A percentile compares a stretch with the other conserved stretches of the same genome.
These are phyloP conservation scores for Eurosta solidaginis DNA, from an alignment of 1,140 invertebrate species.

Conservation along the genomic window DNA sequence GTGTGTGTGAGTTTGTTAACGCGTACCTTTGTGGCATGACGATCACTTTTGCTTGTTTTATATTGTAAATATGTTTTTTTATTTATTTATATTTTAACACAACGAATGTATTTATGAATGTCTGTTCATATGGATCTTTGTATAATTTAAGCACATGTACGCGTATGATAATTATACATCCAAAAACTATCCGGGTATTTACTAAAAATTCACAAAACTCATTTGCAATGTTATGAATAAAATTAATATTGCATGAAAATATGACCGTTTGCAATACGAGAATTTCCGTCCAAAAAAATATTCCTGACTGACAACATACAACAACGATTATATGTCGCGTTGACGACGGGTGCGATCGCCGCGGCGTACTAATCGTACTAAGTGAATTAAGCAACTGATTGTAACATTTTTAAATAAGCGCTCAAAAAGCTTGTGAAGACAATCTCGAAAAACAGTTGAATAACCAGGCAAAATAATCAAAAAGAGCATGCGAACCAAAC, in stretches of 20 bases:
- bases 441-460: background rate
- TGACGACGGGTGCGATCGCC: background rate
- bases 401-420: background rate
- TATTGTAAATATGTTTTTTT: background rate
- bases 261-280: background rate
- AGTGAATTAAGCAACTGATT: background rate
- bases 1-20: background rate
- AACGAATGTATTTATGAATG: no score
- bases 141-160: no score
- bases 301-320: background rate
- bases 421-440: background rate
- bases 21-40: slow-evolving; percentile 14
- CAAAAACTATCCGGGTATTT: no score
- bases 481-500: background rate
- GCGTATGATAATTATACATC: no score
- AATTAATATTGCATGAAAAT: background rate
- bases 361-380: background rate
- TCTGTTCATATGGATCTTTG: no score
- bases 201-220: background rate
- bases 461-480: background rate
- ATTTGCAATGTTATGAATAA: background rate
- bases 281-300: background rate
- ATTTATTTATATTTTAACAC: background rate
- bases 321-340: background rate
- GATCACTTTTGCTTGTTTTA: background rate